These are phyloP conservation scores for Drosophila pectinifera DNA, from an alignment of 1,140 invertebrate species.

Conservation along the genomic window DNA sequence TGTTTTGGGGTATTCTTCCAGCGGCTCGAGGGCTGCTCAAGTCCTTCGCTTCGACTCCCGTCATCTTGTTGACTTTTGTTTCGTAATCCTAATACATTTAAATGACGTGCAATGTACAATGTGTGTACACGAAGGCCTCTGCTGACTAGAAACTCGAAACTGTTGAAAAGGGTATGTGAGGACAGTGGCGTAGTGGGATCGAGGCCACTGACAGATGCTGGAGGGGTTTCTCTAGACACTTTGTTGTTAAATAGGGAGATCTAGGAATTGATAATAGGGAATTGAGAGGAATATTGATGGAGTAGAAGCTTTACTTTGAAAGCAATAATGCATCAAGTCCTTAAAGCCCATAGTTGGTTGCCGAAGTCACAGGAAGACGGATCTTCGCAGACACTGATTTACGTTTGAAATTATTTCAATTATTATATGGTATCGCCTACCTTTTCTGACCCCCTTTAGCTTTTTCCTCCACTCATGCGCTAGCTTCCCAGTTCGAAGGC, in stretches of 20 bases:
- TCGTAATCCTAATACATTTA: constrained; percentile 83
- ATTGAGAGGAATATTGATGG: background rate
- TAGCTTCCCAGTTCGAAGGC: constrained; percentile 1
- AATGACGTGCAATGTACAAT: constrained; percentile 48
- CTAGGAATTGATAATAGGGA: background rate
- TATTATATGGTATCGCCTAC: background rate
- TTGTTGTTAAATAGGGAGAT: background rate
- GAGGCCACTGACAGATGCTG: background rate
- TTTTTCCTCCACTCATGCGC: background rate
- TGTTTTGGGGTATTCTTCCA: constrained; percentile 27
- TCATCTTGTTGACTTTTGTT: constrained; percentile 78
- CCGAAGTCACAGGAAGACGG: no score
- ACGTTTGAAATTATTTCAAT: no score
- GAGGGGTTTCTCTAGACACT: background rate
- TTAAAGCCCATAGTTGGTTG: no score
- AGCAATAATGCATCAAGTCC: no score
- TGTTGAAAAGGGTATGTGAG: constrained; percentile 49
- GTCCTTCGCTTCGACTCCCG: constrained; percentile 45
- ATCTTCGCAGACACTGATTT: no score
- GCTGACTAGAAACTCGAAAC: background rate
- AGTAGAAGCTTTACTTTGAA: background rate
- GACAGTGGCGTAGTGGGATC: constrained; percentile 37
- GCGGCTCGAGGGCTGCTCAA: constrained; percentile 44
- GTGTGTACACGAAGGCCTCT: constrained; percentile 31
- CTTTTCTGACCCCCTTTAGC: background rate